Percentiles rank a stretch among this genome's conserved stretches.
Conservation (phyloP, 2,113 vertebrate species). For the Ploceus nigricollis region DNA sequence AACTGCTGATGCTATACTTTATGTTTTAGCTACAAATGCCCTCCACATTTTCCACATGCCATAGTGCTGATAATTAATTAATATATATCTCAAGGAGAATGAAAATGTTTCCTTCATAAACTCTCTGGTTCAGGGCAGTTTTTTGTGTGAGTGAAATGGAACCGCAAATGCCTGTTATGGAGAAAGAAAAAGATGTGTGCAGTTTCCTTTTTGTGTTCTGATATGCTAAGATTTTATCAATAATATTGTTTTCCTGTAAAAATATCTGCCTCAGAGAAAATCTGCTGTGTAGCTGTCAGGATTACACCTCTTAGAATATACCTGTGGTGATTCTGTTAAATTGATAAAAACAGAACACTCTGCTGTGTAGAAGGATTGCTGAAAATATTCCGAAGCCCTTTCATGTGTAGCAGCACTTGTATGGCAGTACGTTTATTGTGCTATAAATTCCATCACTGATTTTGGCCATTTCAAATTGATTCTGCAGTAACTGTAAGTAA, state of each 20-base stretch:
- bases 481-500: slow-evolving; percentile 80
- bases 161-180: neutral
- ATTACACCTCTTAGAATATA: slow-evolving; percentile 73
- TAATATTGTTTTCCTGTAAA: slow-evolving; percentile 72
- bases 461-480: slow-evolving; percentile 77
- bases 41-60: slow-evolving; percentile 28
- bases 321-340: slow-evolving; percentile 70
- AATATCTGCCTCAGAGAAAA: slow-evolving; percentile 69
- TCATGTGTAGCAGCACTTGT: slow-evolving; percentile 71
- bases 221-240: slow-evolving; percentile 75
- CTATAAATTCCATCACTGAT: slow-evolving; percentile 78
- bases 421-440: slow-evolving; percentile 66
- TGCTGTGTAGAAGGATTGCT: slow-evolving; percentile 56
- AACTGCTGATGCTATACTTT: slow-evolving; percentile 33
- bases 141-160: slow-evolving; percentile 7
- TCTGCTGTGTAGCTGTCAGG: slow-evolving; percentile 65
- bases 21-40: slow-evolving; percentile 19
- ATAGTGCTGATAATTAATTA: slow-evolving; percentile 42
- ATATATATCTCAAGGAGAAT: slow-evolving; percentile 8
- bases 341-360: slow-evolving; percentile 63
- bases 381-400: slow-evolving; percentile 58
- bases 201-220: slow-evolving; percentile 61
- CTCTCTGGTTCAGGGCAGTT: neutral
- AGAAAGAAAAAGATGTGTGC: slow-evolving; percentile 60
- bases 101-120: slow-evolving; percentile 44